phyloP scores from a whole-genome alignment of 2,888 invertebrate genomes.

The Orchestes rusci region DNA sequence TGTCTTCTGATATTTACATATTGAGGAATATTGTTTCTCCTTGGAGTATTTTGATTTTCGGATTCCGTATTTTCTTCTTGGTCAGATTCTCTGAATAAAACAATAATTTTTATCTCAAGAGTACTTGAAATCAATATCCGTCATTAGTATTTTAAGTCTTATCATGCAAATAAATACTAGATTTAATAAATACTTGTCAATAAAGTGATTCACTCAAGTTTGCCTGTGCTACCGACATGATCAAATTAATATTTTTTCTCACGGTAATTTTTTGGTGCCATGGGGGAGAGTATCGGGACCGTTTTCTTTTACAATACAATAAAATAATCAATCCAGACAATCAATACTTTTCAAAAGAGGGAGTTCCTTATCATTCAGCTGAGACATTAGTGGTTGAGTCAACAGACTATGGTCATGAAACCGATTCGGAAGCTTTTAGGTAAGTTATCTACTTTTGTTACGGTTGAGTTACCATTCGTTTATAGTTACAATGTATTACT shows the following conservation, averaged over 20 bases:
- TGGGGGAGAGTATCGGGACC: constrained; percentile 10
- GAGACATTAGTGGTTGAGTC: constrained; percentile 31
- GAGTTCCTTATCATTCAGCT: constrained; percentile 29
- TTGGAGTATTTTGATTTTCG: constrained; percentile 15
- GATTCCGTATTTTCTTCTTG: no score
- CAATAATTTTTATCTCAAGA: no score
- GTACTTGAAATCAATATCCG: no score
- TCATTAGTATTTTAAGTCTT: no score
- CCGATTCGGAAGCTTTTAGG: constrained; percentile 30
- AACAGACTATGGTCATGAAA: constrained; percentile 31
- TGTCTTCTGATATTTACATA: constrained; percentile 68
- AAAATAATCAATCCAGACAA: constrained; percentile 13
- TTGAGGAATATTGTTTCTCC: constrained; percentile 41
- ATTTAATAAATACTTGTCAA: no score
- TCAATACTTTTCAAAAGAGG: constrained; percentile 20
- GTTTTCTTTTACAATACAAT: constrained; percentile 15
- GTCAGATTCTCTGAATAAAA: no score
- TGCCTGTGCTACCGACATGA: no score
- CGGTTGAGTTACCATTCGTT: no score
- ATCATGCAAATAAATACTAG: no score
- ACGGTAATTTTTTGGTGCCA: no score
- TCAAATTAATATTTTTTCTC: no score
- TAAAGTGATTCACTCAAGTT: no score
- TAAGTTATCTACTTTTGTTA: constrained; percentile 1
- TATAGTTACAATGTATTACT: constrained; percentile 26